Evolutionary conservation across 2,888 invertebrate species (phyloP).

Genomic region (Calameuta filiformis): DNA sequence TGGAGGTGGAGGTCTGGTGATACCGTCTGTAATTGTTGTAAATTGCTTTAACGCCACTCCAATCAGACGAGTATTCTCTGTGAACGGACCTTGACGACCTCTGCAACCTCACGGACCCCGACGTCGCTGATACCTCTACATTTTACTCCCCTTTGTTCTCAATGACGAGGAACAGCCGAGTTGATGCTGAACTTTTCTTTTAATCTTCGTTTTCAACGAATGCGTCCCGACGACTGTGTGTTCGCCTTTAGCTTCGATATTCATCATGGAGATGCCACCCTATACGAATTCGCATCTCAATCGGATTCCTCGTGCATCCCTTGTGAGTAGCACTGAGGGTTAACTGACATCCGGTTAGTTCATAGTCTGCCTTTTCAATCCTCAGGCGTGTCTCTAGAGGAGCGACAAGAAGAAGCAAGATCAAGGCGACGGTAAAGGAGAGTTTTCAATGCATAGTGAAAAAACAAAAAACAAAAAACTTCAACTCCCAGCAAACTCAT

Average conservation of each 20-base stretch:
- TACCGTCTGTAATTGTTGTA: slow-evolving; percentile 55
- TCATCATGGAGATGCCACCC: neutral
- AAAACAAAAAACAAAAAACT: too few species aligned
- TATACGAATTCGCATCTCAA: neutral
- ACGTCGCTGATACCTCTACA: slow-evolving; percentile 11
- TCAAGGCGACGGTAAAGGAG: too few species aligned
- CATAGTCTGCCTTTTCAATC: too few species aligned
- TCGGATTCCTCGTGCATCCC: neutral
- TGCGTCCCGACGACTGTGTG: neutral
- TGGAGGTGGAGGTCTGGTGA: slow-evolving; percentile 27
- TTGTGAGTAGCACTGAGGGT: too few species aligned
- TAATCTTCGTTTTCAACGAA: slow-evolving; percentile 24
- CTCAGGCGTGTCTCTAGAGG: too few species aligned
- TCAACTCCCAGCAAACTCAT: too few species aligned
- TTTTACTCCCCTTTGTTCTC: slow-evolving; percentile 29
- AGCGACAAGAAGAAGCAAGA: too few species aligned
- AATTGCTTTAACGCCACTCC: slow-evolving; percentile 53
- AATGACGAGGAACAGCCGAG: slow-evolving; percentile 14
- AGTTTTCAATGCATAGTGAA: too few species aligned
- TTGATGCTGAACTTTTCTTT: slow-evolving; percentile 17
- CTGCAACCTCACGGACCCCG: slow-evolving; percentile 13
- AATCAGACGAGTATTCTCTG: slow-evolving; percentile 52
- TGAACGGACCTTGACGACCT: slow-evolving; percentile 21
- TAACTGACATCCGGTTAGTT: too few species aligned
- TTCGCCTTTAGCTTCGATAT: neutral